A percentile compares a stretch with the other conserved stretches of the same genome.
Evolutionary conservation across 2,113 vertebrate species (phyloP).

Genomic region (Syrrhaptes paradoxus): DNA sequence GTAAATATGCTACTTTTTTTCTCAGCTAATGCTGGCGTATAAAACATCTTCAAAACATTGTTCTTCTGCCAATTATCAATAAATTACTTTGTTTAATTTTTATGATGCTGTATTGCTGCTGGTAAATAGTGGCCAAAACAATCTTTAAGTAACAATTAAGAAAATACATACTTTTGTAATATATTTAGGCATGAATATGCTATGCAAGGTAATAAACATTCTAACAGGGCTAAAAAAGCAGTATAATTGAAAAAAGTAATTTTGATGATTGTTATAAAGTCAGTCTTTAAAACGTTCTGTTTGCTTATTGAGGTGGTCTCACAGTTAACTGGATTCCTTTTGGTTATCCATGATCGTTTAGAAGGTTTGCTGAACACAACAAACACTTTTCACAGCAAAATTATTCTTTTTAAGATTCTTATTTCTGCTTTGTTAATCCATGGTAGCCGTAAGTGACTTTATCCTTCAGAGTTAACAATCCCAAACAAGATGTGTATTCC

Average conservation of each 20-base stretch:
- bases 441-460: background rate
- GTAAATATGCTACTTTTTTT: background rate
- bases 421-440: background rate
- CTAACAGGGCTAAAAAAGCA: background rate
- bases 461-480: background rate
- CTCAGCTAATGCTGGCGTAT: background rate
- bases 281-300: background rate
- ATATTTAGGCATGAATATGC: background rate
- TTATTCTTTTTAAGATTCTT: background rate
- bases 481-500: background rate
- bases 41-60: background rate
- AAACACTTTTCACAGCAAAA: background rate
- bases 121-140: background rate
- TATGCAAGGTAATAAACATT: background rate
- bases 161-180: background rate
- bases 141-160: background rate
- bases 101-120: background rate
- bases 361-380: background rate
- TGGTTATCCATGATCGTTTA: background rate
- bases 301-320: background rate
- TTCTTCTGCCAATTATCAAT: background rate
- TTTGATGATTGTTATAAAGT: background rate
- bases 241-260: background rate
- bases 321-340: background rate
- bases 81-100: background rate